A percentile compares a stretch with the other conserved stretches of the same genome.
Evolutionary conservation across 2,797 vertebrate species (phyloP).

Genomic region (Peromyscus melanophrys): DNA sequence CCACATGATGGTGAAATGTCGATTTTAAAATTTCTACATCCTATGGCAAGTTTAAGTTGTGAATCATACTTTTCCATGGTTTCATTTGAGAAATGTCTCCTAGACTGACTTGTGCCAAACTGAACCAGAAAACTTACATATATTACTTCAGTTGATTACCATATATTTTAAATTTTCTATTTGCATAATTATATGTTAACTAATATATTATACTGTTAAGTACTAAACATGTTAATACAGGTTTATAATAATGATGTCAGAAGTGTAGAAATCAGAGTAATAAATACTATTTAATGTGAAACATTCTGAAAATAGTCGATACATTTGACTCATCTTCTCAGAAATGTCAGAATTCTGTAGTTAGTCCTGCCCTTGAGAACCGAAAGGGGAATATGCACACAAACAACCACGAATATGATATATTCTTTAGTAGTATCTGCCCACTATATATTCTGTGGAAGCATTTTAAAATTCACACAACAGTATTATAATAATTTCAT

Average conservation of each 20-base stretch:
- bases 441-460: background rate
- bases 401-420: background rate
- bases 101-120: background rate
- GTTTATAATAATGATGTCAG: background rate
- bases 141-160: background rate
- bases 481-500: background rate
- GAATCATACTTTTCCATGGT: too few species aligned
- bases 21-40: background rate
- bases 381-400: background rate
- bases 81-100: background rate
- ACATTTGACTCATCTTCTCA: background rate
- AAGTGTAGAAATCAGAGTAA: background rate
- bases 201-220: background rate
- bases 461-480: background rate
- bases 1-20: background rate
- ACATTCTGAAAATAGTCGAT: background rate
- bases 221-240: background rate
- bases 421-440: background rate
- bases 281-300: background rate
- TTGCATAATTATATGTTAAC: background rate
- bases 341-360: background rate
- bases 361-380: background rate
- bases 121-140: background rate
- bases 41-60: background rate
- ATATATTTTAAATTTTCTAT: background rate